phyloP scores from a whole-genome alignment of 2,888 invertebrate species.

The Dryococelus australis region DNA sequence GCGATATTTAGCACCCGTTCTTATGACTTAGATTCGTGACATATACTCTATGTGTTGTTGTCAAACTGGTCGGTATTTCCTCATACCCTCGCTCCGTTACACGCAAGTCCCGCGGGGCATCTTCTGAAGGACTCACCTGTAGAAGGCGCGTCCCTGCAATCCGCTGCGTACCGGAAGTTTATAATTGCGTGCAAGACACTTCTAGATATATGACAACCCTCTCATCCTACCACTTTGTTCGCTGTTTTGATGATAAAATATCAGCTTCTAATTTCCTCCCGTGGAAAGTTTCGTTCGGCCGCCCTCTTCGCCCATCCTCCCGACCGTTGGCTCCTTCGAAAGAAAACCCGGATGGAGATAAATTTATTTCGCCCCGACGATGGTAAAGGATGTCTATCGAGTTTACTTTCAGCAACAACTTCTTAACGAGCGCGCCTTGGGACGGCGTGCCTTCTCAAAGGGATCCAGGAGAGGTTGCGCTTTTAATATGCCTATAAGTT shows the following conservation, averaged over 20 bases:
- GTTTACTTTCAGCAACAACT: background rate
- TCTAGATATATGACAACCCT: background rate
- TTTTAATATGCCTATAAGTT: background rate
- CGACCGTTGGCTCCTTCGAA: background rate
- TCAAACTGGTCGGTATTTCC: too few species aligned
- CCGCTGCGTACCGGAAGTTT: background rate
- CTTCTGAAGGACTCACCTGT: background rate
- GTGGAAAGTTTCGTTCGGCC: background rate
- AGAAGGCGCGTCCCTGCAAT: background rate
- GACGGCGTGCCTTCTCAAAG: too few species aligned
- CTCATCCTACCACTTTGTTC: background rate
- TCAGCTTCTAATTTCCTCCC: background rate
- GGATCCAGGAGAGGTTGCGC: too few species aligned
- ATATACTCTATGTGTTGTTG: too few species aligned
- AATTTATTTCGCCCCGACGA: background rate
- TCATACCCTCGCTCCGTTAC: too few species aligned
- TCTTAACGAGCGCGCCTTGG: background rate
- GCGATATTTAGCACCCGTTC: too few species aligned
- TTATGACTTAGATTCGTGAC: too few species aligned
- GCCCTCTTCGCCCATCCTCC: too few species aligned
- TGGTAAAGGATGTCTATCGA: background rate
- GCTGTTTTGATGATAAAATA: constrained; percentile 7
- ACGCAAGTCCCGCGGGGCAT: too few species aligned
- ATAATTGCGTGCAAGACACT: background rate
- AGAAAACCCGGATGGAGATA: background rate